These are phyloP conservation scores for Adela reaumurella DNA, from an alignment of 2,888 invertebrate species.

Conservation along the genomic window DNA sequence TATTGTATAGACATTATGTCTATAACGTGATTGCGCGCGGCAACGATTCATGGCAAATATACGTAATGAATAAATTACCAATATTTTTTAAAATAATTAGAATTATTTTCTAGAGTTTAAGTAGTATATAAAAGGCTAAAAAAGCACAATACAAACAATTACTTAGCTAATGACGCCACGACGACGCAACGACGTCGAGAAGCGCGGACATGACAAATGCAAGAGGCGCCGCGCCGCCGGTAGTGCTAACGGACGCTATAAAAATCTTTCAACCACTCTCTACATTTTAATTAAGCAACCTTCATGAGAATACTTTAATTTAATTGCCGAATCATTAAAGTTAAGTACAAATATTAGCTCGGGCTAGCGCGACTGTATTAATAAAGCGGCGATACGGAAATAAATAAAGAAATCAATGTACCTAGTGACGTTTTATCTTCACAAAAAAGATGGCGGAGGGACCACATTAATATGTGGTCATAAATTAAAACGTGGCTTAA, in stretches of 20 bases:
- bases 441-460: constrained; percentile 41
- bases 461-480: constrained; percentile 46
- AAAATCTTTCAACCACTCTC: constrained; percentile 35
- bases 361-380: constrained; percentile 42
- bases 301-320: constrained; percentile 51
- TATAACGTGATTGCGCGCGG: no score
- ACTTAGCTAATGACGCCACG: no score
- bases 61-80: no score
- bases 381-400: constrained; percentile 25
- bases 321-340: constrained; percentile 56
- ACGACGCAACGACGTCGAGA: no score
- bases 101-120: no score
- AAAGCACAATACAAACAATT: no score
- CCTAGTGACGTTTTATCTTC: constrained; percentile 30
- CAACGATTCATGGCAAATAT: no score
- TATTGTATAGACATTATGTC: no score
- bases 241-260: constrained; percentile 10
- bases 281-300: constrained; percentile 52
- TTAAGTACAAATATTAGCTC: constrained; percentile 51
- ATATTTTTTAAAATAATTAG: no score
- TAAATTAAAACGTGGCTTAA: constrained; percentile 54
- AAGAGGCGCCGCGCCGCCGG: background rate
- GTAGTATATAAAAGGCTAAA: no score
- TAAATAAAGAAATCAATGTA: constrained; percentile 45
- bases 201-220: no score